Base-by-base conservation (phyloP, 1,140 invertebrate species). In the Ganaspis sp. region DNA sequence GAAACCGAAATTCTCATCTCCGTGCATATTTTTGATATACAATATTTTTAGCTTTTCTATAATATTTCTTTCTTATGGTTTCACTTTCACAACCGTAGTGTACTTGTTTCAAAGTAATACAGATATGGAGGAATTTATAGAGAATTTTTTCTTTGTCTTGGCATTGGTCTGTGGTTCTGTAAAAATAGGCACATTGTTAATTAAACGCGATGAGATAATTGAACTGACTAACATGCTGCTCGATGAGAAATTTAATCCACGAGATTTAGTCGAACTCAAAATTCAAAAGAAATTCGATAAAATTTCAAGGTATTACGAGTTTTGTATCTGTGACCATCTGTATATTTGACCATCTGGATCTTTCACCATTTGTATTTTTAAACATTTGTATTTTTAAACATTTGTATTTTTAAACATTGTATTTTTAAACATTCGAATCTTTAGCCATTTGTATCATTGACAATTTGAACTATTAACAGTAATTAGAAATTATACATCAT, bases 171-270 rank as follows among this genome's bases (percentile, higher is more conserved):
- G 58, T 26, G 58, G 23, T 15, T n/a, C 23, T n/a, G n/a, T 64
- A 15, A 64, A 64, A 64, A 64, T 64, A n/a, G 58, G 58, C 5
- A 64, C 23, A 29, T n/a, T 64, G 8, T 64, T 64, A 6, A 29
- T 64, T 4, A 64, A 64, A 29, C 58, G 58, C 5, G 23, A 64
- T 64, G 11, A 64, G 29, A 64, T 64, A 4, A 64, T 64, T 29
- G 21, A 64, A 64, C 29, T 64, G 23, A 64, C 23, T 1, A 15
- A 64, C 4, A 64, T 64, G 58, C 11, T 64, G n/a, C 4, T 34
- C n/a, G 58, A 64, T 29, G 26, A 64, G n/a, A 64, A 1, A 64
- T 64, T 15, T 4, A 64, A 8, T 64, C 58, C 58, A 29, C 58
- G 23, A 64, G 58, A 64, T 64, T 12, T n/a, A 6, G 5, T 26